A percentile compares a stretch with the other conserved stretches of the same genome.
phyloP scores from a whole-genome alignment of 1,140 invertebrate species.

The Monomorium pharaonis region DNA sequence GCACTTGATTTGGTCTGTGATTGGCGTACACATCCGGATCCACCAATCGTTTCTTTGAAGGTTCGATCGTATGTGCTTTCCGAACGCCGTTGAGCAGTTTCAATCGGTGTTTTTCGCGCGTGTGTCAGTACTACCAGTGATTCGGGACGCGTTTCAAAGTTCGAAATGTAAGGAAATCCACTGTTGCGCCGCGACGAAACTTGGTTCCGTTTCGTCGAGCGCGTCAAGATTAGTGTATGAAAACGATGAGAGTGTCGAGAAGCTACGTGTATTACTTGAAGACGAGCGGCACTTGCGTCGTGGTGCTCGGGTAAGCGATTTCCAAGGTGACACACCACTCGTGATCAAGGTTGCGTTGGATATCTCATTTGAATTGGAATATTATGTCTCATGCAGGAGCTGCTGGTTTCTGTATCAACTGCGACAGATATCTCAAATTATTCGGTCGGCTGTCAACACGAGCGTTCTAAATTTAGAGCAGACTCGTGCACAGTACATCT shows the following conservation, averaged over 20 bases:
- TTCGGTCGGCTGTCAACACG: slow-evolving; percentile 76
- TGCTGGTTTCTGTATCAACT: slow-evolving; percentile 82
- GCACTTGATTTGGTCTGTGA: neutral
- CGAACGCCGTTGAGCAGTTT: neutral
- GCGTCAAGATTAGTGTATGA: too few species aligned
- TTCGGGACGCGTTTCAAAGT: neutral
- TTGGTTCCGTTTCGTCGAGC: neutral
- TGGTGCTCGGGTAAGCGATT: slow-evolving; percentile 77
- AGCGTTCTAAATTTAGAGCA: slow-evolving; percentile 80
- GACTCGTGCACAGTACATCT: slow-evolving; percentile 82
- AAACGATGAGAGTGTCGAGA: slow-evolving; percentile 56
- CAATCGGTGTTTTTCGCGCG: neutral
- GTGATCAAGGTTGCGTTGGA: neutral
- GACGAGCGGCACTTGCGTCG: slow-evolving; percentile 75
- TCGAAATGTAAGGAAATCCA: neutral
- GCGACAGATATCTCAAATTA: slow-evolving; percentile 75
- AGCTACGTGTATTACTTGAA: slow-evolving; percentile 77
- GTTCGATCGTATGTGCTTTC: neutral
- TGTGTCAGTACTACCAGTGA: too few species aligned
- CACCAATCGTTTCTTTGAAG: neutral
- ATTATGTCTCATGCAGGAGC: slow-evolving; percentile 71
- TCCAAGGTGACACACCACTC: neutral
- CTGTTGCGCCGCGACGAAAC: neutral
- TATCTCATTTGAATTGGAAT: neutral
- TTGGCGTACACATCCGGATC: neutral